phyloP scores from a whole-genome alignment of 2,797 vertebrate species.

The Siniperca obscura region DNA sequence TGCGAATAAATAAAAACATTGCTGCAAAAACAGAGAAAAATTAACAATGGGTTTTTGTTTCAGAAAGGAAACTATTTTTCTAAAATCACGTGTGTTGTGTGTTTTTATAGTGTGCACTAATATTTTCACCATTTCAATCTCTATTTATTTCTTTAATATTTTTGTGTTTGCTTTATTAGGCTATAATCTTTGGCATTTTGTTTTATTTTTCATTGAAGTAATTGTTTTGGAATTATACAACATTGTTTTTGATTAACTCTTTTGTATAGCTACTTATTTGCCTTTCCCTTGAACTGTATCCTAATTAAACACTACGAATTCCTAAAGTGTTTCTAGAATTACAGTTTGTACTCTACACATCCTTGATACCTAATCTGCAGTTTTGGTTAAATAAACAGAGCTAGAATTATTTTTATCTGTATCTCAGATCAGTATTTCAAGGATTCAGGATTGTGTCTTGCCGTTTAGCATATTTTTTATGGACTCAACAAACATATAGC shows the following conservation, averaged over 20 bases:
- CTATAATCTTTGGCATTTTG: neutral
- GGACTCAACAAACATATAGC: neutral
- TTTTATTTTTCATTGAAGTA: neutral
- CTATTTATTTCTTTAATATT: neutral
- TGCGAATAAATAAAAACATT: too few relatives aligned
- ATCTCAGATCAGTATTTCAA: neutral
- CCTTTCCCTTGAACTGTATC: fast-evolving
- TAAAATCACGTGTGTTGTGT: neutral
- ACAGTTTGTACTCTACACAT: neutral
- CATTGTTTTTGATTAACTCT: neutral
- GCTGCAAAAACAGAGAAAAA: too few relatives aligned
- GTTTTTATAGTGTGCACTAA: too few relatives aligned
- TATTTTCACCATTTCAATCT: neutral
- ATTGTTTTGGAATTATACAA: too few relatives aligned
- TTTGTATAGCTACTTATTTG: neutral
- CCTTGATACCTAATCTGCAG: neutral
- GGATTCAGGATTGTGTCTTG: neutral
- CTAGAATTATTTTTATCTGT: neutral
- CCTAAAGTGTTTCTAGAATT: neutral
- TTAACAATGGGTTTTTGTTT: neutral
- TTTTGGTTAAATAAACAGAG: neutral
- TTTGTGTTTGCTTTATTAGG: neutral
- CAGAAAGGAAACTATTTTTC: neutral
- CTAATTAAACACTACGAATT: neutral
- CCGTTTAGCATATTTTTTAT: neutral